phyloP scores from a whole-genome alignment of 2,888 invertebrate genomes.

The Plebejus anna region DNA sequence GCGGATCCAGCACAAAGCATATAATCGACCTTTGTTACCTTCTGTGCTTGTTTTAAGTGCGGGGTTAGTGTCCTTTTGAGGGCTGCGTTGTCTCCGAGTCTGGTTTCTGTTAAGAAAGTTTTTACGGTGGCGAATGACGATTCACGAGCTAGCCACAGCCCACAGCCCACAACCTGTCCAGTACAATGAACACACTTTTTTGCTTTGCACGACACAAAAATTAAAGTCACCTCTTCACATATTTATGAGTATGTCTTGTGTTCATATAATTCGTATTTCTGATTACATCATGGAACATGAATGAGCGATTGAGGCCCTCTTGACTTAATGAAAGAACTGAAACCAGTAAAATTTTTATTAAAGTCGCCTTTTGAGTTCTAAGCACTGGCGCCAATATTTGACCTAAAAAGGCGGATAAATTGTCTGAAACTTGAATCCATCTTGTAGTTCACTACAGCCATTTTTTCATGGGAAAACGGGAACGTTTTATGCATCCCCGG shows the following conservation, averaged over 20 bases:
- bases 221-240: neutral
- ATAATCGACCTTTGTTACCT: constrained; percentile 4
- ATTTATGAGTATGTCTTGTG: too few species aligned
- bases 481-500: too few species aligned
- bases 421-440: too few species aligned
- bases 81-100: neutral
- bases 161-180: neutral
- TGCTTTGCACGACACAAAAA: neutral
- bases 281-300: neutral
- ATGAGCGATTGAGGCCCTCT: neutral
- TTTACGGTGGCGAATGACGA: constrained; percentile 1
- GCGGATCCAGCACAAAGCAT: constrained; percentile 16
- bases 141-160: neutral
- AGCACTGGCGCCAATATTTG: neutral
- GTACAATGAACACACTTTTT: neutral
- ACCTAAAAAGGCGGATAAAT: too few species aligned
- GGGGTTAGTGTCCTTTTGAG: constrained; percentile 13
- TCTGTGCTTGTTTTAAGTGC: constrained; percentile 17
- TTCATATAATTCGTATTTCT: too few species aligned
- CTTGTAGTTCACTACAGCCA: too few species aligned
- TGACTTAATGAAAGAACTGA: neutral
- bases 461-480: too few species aligned
- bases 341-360: neutral
- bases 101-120: neutral
- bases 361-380: neutral